phyloP scores from a whole-genome alignment of 1,140 invertebrate species.

The Lepidurus couesii region DNA sequence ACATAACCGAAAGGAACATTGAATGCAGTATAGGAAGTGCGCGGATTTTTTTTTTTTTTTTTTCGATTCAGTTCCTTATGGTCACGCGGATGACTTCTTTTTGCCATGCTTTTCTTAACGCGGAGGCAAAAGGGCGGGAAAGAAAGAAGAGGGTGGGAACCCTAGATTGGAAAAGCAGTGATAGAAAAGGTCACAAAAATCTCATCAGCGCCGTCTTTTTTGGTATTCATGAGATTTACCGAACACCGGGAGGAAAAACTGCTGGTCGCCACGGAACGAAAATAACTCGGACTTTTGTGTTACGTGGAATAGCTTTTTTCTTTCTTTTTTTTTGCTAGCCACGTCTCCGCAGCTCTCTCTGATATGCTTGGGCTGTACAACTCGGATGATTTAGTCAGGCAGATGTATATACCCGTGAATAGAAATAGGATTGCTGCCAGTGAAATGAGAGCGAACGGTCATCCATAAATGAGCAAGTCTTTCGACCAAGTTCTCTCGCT shows the following conservation, averaged over 20 bases:
- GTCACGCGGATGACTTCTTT: no score
- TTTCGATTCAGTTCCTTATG: no score
- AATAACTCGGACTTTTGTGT: background rate
- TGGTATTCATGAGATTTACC: constrained; percentile 11
- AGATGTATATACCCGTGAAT: constrained; percentile 11
- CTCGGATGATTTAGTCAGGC: constrained; percentile 3
- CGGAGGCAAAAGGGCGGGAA: background rate
- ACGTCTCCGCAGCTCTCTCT: no score
- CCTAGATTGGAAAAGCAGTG: background rate
- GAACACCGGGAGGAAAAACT: background rate
- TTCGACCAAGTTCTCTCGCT: background rate
- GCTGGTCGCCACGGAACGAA: background rate
- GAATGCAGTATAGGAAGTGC: no score
- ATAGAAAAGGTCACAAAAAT: background rate
- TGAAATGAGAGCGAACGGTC: constrained; percentile 10
- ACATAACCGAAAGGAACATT: no score
- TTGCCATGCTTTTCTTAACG: no score
- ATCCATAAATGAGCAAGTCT: constrained; percentile 19
- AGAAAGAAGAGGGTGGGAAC: background rate
- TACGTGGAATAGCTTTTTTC: no score
- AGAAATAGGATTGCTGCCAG: constrained; percentile 21
- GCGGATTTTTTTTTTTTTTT: no score
- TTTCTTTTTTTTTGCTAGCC: no score
- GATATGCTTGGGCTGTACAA: no score
- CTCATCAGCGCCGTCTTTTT: constrained; percentile 18